Base-by-base conservation (phyloP, 2,888 invertebrate species). In the Caradrina clavipalpis region DNA sequence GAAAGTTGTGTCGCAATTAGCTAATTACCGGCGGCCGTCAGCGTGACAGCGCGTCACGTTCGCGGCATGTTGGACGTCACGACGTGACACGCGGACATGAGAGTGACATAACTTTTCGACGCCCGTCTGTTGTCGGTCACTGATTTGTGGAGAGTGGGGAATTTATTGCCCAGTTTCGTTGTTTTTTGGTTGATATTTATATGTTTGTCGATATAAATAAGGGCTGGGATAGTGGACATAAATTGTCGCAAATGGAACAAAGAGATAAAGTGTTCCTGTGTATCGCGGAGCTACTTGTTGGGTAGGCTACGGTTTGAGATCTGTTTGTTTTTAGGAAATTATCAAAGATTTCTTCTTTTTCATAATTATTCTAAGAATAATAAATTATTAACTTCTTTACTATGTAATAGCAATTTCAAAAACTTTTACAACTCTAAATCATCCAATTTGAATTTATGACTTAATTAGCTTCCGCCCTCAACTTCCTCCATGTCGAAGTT, bases 71-170 rank as follows among this genome's bases (percentile, higher is more conserved):
- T 65, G 68, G 75, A 65, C 73, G 79, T 75, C 78, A 73, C 69
- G 82, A 83, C 83, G 81, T 84, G 88, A 88, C 87, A 85, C 76
- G 87, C 89, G 90, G 82, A 88, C 88, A 79, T 61, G 82, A 82
- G 84, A 84, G 86, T 88, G 92, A 91, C 90, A 89, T 85, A 92
- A 93, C 90, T 93, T 93, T 93, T 93, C 91, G 89, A 90, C 91
- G 89, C 88, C 86, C 87, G 89, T 87, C 90, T 86, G 90, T 90
- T 89, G 87, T 73, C 74, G 70, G 88, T 86, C 86, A 78, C 75
- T 87, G 87, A 88, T 78, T 83, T 76, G 79, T 74, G 76, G 76
- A 78, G 82, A 83, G 82, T 81, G 81, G 81, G 78, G 73, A 74
- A 76, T 77, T 82, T 78, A 83, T 80, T 80, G 67, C 56, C 55